phyloP scores from a whole-genome alignment of 2,113 vertebrate genomes.

The Donacobius atricapilla region DNA sequence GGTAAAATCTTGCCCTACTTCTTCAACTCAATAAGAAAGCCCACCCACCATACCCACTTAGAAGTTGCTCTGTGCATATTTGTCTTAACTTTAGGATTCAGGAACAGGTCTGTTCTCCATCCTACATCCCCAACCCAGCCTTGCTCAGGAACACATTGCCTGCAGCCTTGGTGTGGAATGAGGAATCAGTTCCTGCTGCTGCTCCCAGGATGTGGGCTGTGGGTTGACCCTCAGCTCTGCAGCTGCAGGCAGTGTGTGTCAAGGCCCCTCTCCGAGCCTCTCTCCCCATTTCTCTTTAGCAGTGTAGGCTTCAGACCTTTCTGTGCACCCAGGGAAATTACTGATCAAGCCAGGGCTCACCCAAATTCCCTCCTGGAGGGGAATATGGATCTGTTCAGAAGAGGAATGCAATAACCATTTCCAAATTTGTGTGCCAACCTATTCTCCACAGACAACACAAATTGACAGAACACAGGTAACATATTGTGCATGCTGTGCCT shows the following conservation, averaged over 20 bases:
- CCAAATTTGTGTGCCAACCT: neutral
- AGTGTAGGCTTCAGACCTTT: neutral
- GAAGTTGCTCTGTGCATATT: neutral
- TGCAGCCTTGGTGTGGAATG: neutral
- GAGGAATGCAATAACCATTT: neutral
- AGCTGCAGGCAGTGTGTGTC: neutral
- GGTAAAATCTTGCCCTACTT: neutral
- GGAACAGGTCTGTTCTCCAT: neutral
- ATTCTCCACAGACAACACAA: neutral
- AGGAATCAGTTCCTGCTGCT: neutral
- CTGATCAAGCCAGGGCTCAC: neutral
- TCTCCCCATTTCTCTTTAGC: neutral
- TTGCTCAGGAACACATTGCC: neutral
- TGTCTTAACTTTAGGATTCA: neutral
- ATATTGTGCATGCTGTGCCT: neutral
- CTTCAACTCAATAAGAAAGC: neutral
- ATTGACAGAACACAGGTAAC: neutral
- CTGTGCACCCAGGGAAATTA: neutral
- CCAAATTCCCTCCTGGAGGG: neutral
- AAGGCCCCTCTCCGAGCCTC: neutral
- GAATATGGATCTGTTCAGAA: neutral
- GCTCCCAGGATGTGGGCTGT: neutral
- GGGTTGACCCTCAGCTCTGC: neutral
- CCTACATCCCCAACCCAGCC: neutral
- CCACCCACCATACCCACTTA: neutral